Percentiles rank a stretch among this genome's conserved stretches.
Conservation (phyloP, 2,888 invertebrate species). For the Lycia hirtaria region DNA sequence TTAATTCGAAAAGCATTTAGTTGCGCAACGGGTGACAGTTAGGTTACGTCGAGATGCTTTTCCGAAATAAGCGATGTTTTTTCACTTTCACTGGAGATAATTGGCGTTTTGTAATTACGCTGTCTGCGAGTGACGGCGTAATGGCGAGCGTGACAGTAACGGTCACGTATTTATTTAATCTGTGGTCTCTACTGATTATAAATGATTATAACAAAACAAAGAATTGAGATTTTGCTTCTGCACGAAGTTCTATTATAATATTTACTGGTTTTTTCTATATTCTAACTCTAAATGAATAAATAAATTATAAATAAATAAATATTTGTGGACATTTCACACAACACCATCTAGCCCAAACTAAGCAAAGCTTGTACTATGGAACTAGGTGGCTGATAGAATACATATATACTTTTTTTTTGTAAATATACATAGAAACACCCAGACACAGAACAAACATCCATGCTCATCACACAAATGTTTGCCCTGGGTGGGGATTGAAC, state of each 20-base stretch:
- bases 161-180: background rate
- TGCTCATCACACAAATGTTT: too few species aligned
- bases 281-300: too few species aligned
- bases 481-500: too few species aligned
- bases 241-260: background rate
- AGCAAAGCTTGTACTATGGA: too few species aligned
- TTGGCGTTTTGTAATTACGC: conserved; percentile 51
- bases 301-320: too few species aligned
- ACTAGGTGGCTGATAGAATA: too few species aligned
- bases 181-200: background rate
- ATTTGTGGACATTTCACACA: too few species aligned
- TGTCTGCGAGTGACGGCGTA: conserved; percentile 17
- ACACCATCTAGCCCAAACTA: too few species aligned
- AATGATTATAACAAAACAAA: background rate
- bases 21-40: conserved; percentile 61
- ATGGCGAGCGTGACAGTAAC: conserved; percentile 11
- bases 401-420: too few species aligned
- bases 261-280: background rate
- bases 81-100: conserved; percentile 53
- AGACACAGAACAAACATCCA: too few species aligned
- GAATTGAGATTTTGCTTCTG: background rate
- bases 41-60: conserved; percentile 50
- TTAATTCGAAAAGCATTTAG: conserved; percentile 55
- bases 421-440: too few species aligned
- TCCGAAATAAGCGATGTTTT: conserved; percentile 45